Percentiles rank a stretch among this genome's conserved stretches.
Evolutionary conservation across 2,113 vertebrate genomes (phyloP).

Genomic region (Vulpes vulpes): DNA sequence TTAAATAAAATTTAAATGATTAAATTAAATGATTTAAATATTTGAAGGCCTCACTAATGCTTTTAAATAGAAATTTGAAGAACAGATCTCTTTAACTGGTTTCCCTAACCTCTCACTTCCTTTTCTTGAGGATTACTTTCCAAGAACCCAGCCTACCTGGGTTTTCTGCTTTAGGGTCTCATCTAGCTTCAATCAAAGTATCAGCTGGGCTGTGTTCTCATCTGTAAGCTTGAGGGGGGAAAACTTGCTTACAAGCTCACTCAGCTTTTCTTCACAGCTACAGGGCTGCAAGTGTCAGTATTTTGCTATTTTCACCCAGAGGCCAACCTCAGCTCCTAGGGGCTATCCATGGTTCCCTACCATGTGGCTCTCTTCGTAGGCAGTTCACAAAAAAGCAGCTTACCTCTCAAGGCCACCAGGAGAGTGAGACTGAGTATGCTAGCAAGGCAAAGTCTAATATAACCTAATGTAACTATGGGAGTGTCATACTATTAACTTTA

Average conservation of each 20-base stretch:
- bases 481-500: background rate
- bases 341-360: background rate
- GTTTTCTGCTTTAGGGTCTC: background rate
- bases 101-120: background rate
- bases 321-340: background rate
- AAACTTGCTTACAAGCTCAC: background rate
- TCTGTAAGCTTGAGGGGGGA: background rate
- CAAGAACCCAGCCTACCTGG: background rate
- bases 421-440: background rate
- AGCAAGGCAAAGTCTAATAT: background rate
- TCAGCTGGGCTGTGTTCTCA: background rate
- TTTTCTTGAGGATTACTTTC: conserved; percentile 6
- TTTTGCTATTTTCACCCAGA: background rate
- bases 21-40: background rate
- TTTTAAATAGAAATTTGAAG: conserved; percentile 27
- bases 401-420: background rate
- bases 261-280: background rate
- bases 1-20: too few species aligned
- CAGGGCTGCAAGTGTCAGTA: background rate
- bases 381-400: background rate
- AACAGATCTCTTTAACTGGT: background rate
- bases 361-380: background rate
- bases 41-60: background rate
- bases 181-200: background rate
- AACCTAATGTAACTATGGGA: background rate